Evolutionary conservation across 2,888 invertebrate genomes (phyloP).

Genomic region (Rhagophthalmus giganteus): DNA sequence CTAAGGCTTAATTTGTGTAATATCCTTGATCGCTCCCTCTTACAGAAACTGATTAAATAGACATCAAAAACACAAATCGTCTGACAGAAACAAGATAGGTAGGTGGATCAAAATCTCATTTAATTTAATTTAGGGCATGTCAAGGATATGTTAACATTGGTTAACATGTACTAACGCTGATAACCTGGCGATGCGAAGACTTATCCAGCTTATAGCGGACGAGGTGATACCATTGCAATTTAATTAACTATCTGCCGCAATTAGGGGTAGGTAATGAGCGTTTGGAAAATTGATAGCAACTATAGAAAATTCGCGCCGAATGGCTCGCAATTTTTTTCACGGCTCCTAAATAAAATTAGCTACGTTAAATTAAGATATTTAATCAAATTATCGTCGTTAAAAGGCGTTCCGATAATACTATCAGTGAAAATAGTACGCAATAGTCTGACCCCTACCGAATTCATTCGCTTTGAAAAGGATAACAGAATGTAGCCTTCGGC

Average conservation of each 20-base stretch:
- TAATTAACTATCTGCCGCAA: constrained; percentile 10
- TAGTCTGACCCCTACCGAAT: constrained; percentile 16
- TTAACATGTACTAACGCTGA: constrained; percentile 32
- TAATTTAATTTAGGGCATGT: constrained; percentile 41
- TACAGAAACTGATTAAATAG: constrained; percentile 36
- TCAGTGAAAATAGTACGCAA: too few relatives aligned
- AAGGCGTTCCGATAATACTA: too few relatives aligned
- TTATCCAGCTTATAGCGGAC: constrained; percentile 15
- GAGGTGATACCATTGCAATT: constrained; percentile 17
- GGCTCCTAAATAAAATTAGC: too few relatives aligned
- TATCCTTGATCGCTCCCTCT: constrained; percentile 19
- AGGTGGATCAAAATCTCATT: constrained; percentile 38
- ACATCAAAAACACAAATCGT: constrained; percentile 42
- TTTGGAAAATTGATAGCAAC: too few relatives aligned
- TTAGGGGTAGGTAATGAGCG: too few relatives aligned
- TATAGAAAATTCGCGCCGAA: too few relatives aligned
- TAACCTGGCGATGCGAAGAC: constrained; percentile 24
- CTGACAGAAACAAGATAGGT: constrained; percentile 39
- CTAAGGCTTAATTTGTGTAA: not conserved
- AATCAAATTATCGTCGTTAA: too few relatives aligned
- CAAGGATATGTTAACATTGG: constrained; percentile 38
- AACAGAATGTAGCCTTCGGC: constrained; percentile 30
- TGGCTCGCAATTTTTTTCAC: too few relatives aligned
- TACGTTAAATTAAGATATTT: not conserved
- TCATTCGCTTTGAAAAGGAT: constrained; percentile 17